These are phyloP conservation scores for Odontamblyopus lacepedii DNA, from an alignment of 2,797 vertebrate species.

Conservation along the genomic window DNA sequence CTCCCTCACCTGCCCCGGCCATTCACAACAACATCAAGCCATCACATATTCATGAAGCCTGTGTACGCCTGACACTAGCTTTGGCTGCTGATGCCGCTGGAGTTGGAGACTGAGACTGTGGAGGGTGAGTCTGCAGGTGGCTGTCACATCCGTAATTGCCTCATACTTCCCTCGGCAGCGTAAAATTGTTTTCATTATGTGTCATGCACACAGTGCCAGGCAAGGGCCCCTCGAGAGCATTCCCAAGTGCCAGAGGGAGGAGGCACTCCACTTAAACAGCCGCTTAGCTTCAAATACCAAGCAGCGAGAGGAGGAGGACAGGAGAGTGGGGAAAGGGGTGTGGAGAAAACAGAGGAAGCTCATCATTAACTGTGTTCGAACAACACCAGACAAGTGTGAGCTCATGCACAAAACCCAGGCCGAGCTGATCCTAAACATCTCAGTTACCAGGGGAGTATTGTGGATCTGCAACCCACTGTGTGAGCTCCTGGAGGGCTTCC, in stretches of 20 bases:
- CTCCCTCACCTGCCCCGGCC: conserved; percentile 94
- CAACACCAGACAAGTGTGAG: conserved; percentile 88
- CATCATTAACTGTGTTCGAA: conserved; percentile 96
- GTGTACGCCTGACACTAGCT: conserved; percentile 65
- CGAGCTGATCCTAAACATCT: conserved; percentile 95
- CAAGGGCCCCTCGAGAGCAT: conserved; percentile 92
- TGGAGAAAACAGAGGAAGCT: conserved; percentile 86
- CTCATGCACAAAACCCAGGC: conserved; percentile 82
- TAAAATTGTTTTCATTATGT: conserved; percentile 99
- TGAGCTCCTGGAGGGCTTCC: conserved; percentile 89
- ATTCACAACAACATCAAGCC: conserved; percentile 97
- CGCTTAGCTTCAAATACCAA: conserved; percentile 86
- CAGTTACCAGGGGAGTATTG: conserved; percentile 89
- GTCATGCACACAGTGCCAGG: conserved; percentile 96
- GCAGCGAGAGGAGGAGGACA: conserved; percentile 75
- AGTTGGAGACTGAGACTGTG: conserved; percentile 52
- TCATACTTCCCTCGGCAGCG: conserved; percentile 94
- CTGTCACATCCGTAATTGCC: conserved; percentile 99
- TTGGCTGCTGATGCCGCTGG: conserved; percentile 49
- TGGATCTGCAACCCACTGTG: conserved; percentile 82
- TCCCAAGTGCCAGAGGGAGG: conserved; percentile 95
- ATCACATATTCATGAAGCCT: conserved; percentile 99
- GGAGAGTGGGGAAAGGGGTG: conserved; percentile 72
- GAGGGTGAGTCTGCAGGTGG: conserved; percentile 97
- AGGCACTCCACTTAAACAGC: conserved; percentile 98